These are phyloP conservation scores for Cacoxenus indagator DNA, from an alignment of 2,888 invertebrate species.

Conservation along the genomic window DNA sequence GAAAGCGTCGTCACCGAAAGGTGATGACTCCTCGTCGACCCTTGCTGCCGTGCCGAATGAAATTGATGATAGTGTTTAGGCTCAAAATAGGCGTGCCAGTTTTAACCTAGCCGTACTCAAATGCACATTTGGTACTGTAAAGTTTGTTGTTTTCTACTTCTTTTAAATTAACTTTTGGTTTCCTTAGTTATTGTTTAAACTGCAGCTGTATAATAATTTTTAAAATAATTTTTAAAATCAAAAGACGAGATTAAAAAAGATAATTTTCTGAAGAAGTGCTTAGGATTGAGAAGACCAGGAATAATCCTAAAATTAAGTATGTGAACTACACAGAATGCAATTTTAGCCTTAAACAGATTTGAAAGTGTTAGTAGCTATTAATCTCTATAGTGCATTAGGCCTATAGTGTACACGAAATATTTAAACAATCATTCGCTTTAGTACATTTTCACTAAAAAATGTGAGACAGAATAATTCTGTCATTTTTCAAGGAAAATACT, in stretches of 20 bases:
- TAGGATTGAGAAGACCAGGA: too few relatives aligned
- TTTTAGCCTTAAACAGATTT: slow-evolving; percentile 7
- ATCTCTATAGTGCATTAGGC: background rate
- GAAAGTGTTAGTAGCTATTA: background rate
- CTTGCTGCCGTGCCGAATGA: too few relatives aligned
- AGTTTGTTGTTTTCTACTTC: slow-evolving; percentile 1
- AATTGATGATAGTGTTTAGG: background rate
- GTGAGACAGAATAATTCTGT: too few relatives aligned
- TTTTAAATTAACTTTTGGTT: background rate
- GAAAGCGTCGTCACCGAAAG: too few relatives aligned
- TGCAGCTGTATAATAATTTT: background rate
- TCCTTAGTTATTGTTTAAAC: background rate
- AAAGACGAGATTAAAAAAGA: too few relatives aligned
- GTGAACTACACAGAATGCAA: background rate
- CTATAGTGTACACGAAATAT: background rate
- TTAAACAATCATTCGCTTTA: background rate
- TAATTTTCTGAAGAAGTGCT: too few relatives aligned
- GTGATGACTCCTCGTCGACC: too few relatives aligned
- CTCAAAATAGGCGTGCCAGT: background rate
- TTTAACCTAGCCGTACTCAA: background rate
- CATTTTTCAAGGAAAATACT: too few relatives aligned
- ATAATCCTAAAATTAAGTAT: too few relatives aligned
- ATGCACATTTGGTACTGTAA: slow-evolving; percentile 1
- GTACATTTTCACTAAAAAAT: too few relatives aligned
- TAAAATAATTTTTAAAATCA: too few relatives aligned